phyloP scores from a whole-genome alignment of 2,888 invertebrate genomes.

The Caenorhabditis japonica region DNA sequence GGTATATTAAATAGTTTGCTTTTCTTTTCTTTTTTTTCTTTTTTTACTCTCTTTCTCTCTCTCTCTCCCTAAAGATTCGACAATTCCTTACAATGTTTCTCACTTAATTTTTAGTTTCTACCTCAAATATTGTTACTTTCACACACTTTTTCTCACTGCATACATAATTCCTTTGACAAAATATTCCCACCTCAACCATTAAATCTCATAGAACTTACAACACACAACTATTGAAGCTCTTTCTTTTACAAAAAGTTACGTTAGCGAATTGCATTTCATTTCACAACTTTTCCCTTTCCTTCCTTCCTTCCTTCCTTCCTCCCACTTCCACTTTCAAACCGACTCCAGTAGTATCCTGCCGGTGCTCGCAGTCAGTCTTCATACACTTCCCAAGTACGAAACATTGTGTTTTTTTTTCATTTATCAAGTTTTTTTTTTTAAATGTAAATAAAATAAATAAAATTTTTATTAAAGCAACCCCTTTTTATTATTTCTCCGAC shows the following conservation, averaged over 20 bases:
- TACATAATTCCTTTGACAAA: background rate
- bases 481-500: too few relatives aligned
- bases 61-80: slow-evolving; percentile 23
- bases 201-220: background rate
- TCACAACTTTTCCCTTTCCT: slow-evolving; percentile 3
- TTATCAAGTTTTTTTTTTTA: background rate
- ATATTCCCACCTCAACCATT: background rate
- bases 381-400: background rate
- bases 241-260: background rate
- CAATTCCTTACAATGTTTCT: slow-evolving; percentile 7
- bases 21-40: slow-evolving; percentile 3
- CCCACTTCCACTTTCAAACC: too few relatives aligned
- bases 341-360: slow-evolving; percentile 4
- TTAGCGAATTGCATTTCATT: background rate
- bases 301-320: background rate
- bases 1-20: slow-evolving; percentile 17
- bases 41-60: background rate
- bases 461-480: too few relatives aligned
- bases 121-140: background rate
- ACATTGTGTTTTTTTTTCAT: background rate
- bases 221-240: background rate
- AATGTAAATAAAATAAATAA: slow-evolving; percentile 1
- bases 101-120: background rate
- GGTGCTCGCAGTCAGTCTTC: background rate
- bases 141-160: background rate